Conservation (phyloP, 2,797 vertebrate species). For the Rhincodon typus region DNA sequence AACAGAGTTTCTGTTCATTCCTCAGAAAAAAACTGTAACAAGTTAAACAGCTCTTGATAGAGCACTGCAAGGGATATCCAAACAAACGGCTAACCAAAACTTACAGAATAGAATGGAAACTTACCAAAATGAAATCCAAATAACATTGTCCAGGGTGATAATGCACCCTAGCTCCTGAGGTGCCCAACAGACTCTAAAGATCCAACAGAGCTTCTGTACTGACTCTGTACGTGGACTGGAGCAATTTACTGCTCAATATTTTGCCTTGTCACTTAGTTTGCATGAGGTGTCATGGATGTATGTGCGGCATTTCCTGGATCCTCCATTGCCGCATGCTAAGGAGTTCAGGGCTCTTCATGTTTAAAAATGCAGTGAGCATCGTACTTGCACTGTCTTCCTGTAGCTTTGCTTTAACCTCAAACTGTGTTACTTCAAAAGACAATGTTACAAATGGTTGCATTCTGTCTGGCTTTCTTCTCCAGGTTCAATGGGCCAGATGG, state of each 20-base stretch:
- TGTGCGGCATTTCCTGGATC: not conserved
- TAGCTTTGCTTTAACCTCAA: not conserved
- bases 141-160: too few relatives aligned
- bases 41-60: too few relatives aligned
- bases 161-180: too few relatives aligned
- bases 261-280: not conserved
- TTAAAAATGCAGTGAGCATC: not conserved
- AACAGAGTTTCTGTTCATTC: not conserved
- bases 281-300: not conserved
- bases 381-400: not conserved
- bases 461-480: not conserved
- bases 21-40: too few relatives aligned
- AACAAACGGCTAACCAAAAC: too few relatives aligned
- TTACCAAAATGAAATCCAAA: too few relatives aligned
- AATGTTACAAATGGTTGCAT: not conserved
- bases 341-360: not conserved
- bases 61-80: too few relatives aligned
- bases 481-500: too few relatives aligned
- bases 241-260: not conserved
- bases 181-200: too few relatives aligned
- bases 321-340: not conserved
- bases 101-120: too few relatives aligned
- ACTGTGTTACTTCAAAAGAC: not conserved
- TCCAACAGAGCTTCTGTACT: not conserved
- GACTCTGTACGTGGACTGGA: not conserved